Conservation (phyloP, 2,888 invertebrate genomes). For the Calliphora vomitoria region DNA sequence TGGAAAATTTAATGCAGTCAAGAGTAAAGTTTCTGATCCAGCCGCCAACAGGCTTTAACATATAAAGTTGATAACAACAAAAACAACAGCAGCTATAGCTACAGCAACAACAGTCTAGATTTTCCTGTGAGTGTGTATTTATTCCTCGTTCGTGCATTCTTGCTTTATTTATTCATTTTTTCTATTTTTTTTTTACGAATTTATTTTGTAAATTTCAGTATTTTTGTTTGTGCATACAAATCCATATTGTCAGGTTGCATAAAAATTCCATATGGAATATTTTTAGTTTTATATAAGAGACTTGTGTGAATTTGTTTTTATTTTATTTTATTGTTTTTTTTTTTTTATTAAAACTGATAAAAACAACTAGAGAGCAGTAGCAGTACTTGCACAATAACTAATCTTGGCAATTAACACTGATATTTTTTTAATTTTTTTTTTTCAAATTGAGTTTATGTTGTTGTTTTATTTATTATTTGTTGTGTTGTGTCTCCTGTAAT, state of each 20-base stretch:
- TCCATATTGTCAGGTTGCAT: constrained; percentile 48
- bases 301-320: constrained; percentile 19
- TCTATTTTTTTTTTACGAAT: constrained; percentile 27
- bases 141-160: background rate
- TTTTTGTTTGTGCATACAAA: constrained; percentile 36
- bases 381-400: constrained; percentile 32
- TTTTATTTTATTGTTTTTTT: background rate
- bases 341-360: constrained; percentile 15
- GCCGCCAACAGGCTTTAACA: constrained; percentile 60
- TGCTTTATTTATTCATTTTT: constrained; percentile 11
- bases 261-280: constrained; percentile 49
- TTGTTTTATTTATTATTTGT: background rate
- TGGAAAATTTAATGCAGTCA: constrained; percentile 69
- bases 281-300: constrained; percentile 24
- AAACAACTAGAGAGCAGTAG: background rate
- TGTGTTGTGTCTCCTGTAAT: background rate
- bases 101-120: constrained; percentile 22
- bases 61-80: constrained; percentile 56
- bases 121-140: background rate
- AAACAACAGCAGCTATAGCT: background rate
- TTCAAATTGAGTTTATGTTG: background rate
- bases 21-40: constrained; percentile 69
- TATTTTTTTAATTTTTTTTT: background rate
- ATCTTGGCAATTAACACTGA: constrained; percentile 54
- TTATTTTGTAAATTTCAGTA: constrained; percentile 1